Percentiles rank a stretch among this genome's conserved stretches.
These are phyloP conservation scores for Dioctria linearis DNA, from an alignment of 2,888 invertebrate genomes.

Conservation along the genomic window DNA sequence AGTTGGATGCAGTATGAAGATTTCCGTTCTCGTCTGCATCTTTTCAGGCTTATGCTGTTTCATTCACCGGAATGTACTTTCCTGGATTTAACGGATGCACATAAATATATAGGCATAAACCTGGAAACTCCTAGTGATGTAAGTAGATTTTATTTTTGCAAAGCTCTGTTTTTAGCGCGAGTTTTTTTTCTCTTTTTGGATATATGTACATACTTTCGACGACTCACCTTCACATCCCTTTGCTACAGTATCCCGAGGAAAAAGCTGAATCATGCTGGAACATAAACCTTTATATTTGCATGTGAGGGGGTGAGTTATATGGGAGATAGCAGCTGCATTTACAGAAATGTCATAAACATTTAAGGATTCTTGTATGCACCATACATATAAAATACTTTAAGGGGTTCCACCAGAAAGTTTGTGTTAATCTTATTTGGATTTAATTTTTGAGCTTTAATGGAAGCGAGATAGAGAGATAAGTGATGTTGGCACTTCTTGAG, in stretches of 20 bases:
- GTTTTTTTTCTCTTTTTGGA: background rate
- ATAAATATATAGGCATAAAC: background rate
- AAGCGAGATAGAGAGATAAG: too few species aligned
- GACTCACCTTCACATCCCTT: background rate
- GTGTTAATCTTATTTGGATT: too few species aligned
- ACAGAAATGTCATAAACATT: too few species aligned
- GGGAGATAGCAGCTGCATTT: background rate
- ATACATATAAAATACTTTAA: too few species aligned
- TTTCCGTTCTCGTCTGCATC: background rate
- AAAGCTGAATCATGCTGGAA: background rate
- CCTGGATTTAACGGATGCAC: slow-evolving; percentile 16
- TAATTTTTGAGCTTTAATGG: too few species aligned
- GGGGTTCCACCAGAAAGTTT: too few species aligned
- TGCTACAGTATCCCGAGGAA: background rate
- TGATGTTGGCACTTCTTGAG: too few species aligned
- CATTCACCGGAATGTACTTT: slow-evolving; percentile 23
- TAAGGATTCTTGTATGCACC: too few species aligned
- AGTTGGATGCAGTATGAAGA: slow-evolving; percentile 16
- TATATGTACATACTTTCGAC: too few species aligned
- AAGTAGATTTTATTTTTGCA: slow-evolving; percentile 10
- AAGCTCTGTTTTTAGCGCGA: slow-evolving; percentile 24
- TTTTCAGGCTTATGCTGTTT: background rate
- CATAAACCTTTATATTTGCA: background rate
- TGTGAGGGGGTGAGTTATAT: background rate
- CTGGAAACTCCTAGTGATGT: background rate